phyloP scores from a whole-genome alignment of 1,140 invertebrate species.

The Microplitis demolitor region DNA sequence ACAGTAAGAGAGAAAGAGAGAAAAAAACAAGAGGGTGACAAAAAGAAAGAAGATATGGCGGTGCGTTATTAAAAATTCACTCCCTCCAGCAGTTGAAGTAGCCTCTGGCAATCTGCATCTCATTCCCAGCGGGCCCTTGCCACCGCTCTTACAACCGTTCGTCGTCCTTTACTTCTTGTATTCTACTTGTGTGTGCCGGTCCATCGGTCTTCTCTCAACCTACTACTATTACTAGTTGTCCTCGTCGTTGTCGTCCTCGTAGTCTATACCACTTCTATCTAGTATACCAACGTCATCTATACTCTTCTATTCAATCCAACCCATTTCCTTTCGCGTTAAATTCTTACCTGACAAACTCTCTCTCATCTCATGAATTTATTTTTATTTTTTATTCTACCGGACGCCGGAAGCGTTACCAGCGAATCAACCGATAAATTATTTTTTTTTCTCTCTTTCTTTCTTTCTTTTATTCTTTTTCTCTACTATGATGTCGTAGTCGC shows the following conservation, averaged over 20 bases:
- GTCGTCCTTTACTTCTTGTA: background rate
- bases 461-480: background rate
- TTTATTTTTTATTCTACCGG: slow-evolving; percentile 8
- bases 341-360: slow-evolving; percentile 5
- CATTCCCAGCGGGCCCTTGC: slow-evolving; percentile 54
- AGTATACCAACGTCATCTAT: no score
- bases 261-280: background rate
- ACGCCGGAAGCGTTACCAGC: slow-evolving; percentile 24
- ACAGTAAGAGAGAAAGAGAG: slow-evolving; percentile 3
- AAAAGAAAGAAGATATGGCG: slow-evolving; percentile 44
- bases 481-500: background rate
- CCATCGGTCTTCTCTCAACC: slow-evolving; percentile 31
- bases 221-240: background rate
- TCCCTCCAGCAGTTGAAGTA: slow-evolving; percentile 58
- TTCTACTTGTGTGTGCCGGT: slow-evolving; percentile 12
- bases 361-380: background rate
- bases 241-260: background rate
- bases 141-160: slow-evolving; percentile 15
- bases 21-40: slow-evolving; percentile 2
- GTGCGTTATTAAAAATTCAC: slow-evolving; percentile 63
- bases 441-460: background rate
- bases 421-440: slow-evolving; percentile 20
- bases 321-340: slow-evolving; percentile 15
- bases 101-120: slow-evolving; percentile 63
- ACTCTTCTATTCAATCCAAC: background rate